Evolutionary conservation across 2,113 vertebrate genomes (phyloP).

Genomic region (Raja brachyura): DNA sequence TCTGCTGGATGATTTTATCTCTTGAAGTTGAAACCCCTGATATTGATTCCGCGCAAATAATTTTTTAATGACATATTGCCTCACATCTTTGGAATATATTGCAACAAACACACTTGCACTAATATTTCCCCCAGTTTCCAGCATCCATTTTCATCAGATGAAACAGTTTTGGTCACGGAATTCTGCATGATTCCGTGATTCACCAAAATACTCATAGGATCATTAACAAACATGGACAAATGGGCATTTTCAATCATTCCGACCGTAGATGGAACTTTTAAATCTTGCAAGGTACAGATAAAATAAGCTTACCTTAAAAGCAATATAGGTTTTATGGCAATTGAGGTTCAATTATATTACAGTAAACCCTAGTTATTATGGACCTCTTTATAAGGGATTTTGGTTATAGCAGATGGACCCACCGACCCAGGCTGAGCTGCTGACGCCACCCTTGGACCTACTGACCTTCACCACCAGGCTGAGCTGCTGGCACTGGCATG

Average conservation of each 20-base stretch:
- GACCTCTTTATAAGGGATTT: too few relatives aligned
- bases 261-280: neutral
- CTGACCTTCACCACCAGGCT: too few relatives aligned
- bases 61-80: neutral
- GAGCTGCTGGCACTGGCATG: too few relatives aligned
- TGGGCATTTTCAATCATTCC: neutral
- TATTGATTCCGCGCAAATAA: slow-evolving; percentile 4
- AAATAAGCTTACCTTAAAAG: neutral
- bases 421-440: too few relatives aligned
- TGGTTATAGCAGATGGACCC: too few relatives aligned
- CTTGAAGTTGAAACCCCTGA: neutral
- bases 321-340: neutral
- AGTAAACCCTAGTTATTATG: too few relatives aligned
- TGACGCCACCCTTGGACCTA: too few relatives aligned
- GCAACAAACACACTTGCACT: neutral
- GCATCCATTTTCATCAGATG: neutral
- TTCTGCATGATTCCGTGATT: neutral
- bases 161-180: neutral
- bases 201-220: neutral
- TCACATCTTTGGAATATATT: neutral
- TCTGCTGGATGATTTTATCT: neutral
- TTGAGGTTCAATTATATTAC: too few relatives aligned
- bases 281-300: neutral
- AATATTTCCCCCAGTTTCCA: neutral
- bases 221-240: neutral